phyloP scores from a whole-genome alignment of 2,113 vertebrate genomes.

The Capra hircus region DNA sequence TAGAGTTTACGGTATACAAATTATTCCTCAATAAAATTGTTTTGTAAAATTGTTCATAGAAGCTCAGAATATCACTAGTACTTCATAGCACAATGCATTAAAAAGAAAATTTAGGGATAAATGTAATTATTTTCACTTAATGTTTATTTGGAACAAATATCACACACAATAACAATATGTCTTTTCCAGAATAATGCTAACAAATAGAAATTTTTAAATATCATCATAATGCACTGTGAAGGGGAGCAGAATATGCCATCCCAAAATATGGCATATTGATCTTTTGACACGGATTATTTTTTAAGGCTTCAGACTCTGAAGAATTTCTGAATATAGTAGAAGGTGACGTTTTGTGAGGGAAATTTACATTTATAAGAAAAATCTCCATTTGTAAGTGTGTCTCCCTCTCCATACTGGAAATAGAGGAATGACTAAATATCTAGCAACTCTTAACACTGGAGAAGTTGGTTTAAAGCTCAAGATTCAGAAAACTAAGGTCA shows the following conservation, averaged over 20 bases:
- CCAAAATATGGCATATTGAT: background rate
- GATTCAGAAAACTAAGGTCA: too few relatives aligned
- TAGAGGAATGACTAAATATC: background rate
- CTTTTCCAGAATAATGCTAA: background rate
- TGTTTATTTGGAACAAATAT: background rate
- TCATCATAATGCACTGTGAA: background rate
- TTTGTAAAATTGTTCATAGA: background rate
- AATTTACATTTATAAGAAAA: background rate
- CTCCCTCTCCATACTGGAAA: background rate
- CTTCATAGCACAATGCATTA: background rate
- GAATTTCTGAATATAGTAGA: background rate
- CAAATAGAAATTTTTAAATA: background rate
- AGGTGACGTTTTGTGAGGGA: background rate
- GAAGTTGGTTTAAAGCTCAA: background rate
- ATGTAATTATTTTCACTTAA: background rate
- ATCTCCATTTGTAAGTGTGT: background rate
- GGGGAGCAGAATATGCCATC: background rate
- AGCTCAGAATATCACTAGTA: background rate
- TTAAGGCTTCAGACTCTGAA: background rate
- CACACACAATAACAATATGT: background rate
- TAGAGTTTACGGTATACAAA: background rate
- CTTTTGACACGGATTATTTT: background rate
- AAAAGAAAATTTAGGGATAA: background rate
- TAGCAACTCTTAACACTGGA: background rate
- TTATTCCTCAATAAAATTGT: background rate